Conservation (phyloP, 2,113 vertebrate genomes). For the Greenwoodochromis staneri region DNA sequence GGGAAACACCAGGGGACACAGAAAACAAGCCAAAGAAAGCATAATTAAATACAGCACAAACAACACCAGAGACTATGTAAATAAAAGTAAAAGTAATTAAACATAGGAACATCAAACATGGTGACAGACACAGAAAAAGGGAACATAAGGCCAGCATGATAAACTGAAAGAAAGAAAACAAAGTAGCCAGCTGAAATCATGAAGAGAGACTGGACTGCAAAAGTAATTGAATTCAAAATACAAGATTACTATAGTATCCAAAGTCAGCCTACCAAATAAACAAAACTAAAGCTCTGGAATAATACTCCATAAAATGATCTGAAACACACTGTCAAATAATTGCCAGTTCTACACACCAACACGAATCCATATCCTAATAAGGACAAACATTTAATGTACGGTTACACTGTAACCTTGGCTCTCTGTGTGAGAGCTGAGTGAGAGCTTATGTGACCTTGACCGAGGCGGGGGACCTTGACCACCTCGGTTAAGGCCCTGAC, state of each 20-base stretch:
- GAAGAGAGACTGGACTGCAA: not conserved
- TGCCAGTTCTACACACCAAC: not conserved
- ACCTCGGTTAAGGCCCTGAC: not conserved
- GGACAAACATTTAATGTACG: not conserved
- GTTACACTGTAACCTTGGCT: not conserved
- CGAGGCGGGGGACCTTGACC: not conserved
- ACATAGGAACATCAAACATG: not conserved
- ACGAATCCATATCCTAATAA: not conserved
- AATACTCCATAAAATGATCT: not conserved
- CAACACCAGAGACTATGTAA: not conserved
- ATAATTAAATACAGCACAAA: not conserved
- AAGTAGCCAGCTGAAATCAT: not conserved
- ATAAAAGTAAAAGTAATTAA: not conserved
- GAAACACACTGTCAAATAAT: not conserved
- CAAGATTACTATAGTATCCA: not conserved
- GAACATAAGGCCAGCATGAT: not conserved
- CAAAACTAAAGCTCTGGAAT: not conserved
- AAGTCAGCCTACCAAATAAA: not conserved
- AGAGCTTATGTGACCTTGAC: not conserved
- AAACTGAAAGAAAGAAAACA: not conserved
- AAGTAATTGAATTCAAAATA: not conserved
- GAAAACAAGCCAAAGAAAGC: not conserved
- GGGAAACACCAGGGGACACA: not conserved
- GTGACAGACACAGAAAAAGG: not conserved
- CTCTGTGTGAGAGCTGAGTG: not conserved